Evolutionary conservation across 2,797 vertebrate species (phyloP).

Genomic region (Chanos chanos): DNA sequence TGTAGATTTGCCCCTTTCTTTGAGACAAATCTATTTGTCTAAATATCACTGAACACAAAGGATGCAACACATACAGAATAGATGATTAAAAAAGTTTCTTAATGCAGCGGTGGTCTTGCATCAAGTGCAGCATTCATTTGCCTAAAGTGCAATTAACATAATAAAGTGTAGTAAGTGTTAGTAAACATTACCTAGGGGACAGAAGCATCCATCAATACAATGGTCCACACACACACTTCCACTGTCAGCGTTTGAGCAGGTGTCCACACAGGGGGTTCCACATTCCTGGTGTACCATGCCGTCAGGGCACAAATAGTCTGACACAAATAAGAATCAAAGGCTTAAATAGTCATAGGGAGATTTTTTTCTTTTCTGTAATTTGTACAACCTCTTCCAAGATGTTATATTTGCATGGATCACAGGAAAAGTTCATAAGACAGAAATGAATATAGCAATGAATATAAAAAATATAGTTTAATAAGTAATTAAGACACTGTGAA

Average conservation of each 20-base stretch:
- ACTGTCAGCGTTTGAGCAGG: conserved; percentile 72
- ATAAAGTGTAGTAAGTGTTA: not conserved
- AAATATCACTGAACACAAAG: no score
- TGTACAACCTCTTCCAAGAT: not conserved
- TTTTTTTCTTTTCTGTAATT: not conserved
- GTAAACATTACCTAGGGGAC: conserved; percentile 69
- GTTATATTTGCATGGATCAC: no score
- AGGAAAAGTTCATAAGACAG: not conserved
- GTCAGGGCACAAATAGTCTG: conserved; percentile 67
- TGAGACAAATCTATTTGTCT: no score
- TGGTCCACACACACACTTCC: conserved; percentile 74
- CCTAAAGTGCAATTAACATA: not conserved
- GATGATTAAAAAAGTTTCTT: no score
- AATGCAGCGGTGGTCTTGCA: not conserved
- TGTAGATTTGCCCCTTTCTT: no score
- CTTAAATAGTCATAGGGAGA: not conserved
- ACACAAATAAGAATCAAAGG: conserved; percentile 14
- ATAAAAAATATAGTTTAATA: not conserved
- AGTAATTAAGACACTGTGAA: no score
- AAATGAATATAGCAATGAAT: not conserved
- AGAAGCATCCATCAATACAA: conserved; percentile 78
- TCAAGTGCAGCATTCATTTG: not conserved
- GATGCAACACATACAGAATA: no score
- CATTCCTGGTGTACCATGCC: conserved; percentile 77
- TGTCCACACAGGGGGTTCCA: conserved; percentile 71